Conservation (phyloP, 2,888 invertebrate species). For the Gortyna flavago region DNA sequence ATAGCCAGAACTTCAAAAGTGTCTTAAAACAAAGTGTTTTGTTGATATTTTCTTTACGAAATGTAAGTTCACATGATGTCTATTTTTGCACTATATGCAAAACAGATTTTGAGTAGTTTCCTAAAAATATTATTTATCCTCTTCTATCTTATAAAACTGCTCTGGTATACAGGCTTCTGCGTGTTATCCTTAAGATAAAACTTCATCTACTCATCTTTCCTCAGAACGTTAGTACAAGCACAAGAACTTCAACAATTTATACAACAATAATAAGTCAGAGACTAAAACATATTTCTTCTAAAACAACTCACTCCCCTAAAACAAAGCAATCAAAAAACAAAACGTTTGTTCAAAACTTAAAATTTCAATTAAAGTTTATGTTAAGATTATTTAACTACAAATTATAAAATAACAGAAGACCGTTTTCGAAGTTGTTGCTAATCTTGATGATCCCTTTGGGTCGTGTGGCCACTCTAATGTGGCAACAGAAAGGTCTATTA, state of each 20-base stretch:
- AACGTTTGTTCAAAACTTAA: slow-evolving; percentile 42
- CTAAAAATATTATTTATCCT: background rate
- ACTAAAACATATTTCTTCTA: slow-evolving; percentile 8
- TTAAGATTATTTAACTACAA: slow-evolving; percentile 51
- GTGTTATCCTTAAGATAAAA: background rate
- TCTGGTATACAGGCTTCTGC: no score
- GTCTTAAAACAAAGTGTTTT: background rate
- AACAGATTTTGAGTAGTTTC: background rate
- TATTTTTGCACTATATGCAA: background rate
- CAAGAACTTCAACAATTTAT: slow-evolving; percentile 13
- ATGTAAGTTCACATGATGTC: background rate
- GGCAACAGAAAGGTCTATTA: slow-evolving; percentile 66
- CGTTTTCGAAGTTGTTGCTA: slow-evolving; percentile 57
- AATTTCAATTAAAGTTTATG: slow-evolving; percentile 51
- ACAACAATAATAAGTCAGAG: slow-evolving; percentile 38
- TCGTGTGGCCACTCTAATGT: slow-evolving; percentile 68
- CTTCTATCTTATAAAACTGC: background rate
- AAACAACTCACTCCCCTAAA: slow-evolving; percentile 29
- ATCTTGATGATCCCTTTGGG: slow-evolving; percentile 70
- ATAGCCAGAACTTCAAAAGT: background rate
- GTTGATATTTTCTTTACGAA: background rate
- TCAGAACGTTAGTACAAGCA: slow-evolving; percentile 28
- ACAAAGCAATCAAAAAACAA: slow-evolving; percentile 53
- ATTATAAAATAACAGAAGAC: slow-evolving; percentile 55
- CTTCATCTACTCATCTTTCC: background rate